Evolutionary conservation across 2,113 vertebrate species (phyloP).

Genomic region (Rana temporaria): DNA sequence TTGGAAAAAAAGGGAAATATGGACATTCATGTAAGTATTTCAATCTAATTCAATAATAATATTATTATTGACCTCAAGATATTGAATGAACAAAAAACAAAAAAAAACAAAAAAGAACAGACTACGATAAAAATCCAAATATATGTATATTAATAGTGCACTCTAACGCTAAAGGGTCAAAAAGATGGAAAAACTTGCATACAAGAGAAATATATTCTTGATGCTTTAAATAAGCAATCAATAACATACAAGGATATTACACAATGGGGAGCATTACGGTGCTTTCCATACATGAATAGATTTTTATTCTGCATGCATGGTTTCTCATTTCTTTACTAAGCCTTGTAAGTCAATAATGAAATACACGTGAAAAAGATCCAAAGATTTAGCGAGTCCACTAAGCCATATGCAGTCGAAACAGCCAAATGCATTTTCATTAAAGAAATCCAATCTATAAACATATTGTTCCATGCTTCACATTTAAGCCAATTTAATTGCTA

Average conservation of each 20-base stretch:
- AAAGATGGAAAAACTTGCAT: too few relatives aligned
- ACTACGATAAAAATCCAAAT: too few relatives aligned
- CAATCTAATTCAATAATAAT: too few relatives aligned
- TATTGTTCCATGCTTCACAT: constrained; percentile 36
- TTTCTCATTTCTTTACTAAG: neutral
- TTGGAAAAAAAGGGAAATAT: too few relatives aligned
- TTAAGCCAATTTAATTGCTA: constrained; percentile 45
- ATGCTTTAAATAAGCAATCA: neutral
- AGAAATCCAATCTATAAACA: constrained; percentile 32
- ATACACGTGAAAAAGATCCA: constrained; percentile 7
- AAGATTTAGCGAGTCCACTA: constrained; percentile 15
- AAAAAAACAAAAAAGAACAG: too few relatives aligned
- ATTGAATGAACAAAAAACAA: too few relatives aligned
- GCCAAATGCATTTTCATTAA: constrained; percentile 40
- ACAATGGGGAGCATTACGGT: neutral
- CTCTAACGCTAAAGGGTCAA: too few relatives aligned
- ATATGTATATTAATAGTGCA: too few relatives aligned
- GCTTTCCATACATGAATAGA: constrained; percentile 4
- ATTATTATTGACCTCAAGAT: too few relatives aligned
- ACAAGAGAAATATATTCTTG: too few relatives aligned
- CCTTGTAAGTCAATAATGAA: constrained; percentile 12
- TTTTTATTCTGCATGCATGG: neutral
- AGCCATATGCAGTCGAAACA: constrained; percentile 6
- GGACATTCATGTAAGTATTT: too few relatives aligned
- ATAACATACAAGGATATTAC: neutral